phyloP scores from a whole-genome alignment of 2,888 invertebrate species.

The Drosophila algonquin region DNA sequence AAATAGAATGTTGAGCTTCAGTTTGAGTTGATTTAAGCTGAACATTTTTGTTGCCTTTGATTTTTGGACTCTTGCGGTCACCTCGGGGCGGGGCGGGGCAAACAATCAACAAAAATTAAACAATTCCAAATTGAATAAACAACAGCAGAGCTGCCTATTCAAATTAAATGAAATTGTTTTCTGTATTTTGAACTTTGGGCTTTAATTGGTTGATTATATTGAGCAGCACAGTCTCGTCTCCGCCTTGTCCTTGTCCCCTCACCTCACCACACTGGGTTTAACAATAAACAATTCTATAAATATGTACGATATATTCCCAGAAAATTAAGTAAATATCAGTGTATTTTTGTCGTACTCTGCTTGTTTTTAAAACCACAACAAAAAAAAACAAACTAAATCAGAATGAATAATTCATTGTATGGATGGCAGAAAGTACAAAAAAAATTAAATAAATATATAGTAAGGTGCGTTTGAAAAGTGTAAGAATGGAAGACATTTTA shows the following conservation, averaged over 20 bases:
- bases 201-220: slow-evolving; percentile 27
- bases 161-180: slow-evolving; percentile 21
- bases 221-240: neutral
- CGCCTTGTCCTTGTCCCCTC: slow-evolving; percentile 2
- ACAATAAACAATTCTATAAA: neutral
- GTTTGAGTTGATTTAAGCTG: slow-evolving; percentile 18
- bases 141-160: slow-evolving; percentile 12
- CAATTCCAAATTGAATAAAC: slow-evolving; percentile 14
- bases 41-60: neutral
- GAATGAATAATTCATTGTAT: slow-evolving; percentile 10
- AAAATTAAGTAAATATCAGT: neutral
- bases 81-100: neutral
- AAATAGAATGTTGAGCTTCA: slow-evolving; percentile 9
- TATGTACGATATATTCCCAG: neutral
- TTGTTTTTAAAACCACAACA: neutral
- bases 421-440: neutral
- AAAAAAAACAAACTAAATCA: neutral
- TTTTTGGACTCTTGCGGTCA: slow-evolving; percentile 14
- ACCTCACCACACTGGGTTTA: neutral
- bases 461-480: neutral
- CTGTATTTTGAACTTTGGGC: slow-evolving; percentile 8
- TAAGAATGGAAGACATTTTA: neutral
- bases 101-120: slow-evolving; percentile 12
- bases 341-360: neutral
- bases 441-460: neutral